Conservation (phyloP, 2,888 invertebrate species). For the Melinaea marsaeus region DNA sequence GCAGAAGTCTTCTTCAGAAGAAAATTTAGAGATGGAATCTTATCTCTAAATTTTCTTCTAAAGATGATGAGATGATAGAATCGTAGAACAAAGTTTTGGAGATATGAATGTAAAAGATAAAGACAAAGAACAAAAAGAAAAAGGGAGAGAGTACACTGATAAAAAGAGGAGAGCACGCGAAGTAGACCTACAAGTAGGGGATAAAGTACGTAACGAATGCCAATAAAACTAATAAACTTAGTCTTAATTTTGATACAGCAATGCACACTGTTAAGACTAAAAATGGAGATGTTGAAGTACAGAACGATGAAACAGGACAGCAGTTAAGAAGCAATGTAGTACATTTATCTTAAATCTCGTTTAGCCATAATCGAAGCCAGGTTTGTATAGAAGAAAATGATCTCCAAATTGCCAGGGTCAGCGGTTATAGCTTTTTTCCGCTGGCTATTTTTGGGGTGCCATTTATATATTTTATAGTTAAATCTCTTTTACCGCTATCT, state of each 20-base stretch:
- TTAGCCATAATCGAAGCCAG: too few relatives aligned
- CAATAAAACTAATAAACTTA: constrained; percentile 23
- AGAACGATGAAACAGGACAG: constrained; percentile 17
- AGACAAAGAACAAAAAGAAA: constrained; percentile 25
- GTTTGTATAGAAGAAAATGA: too few relatives aligned
- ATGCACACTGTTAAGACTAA: constrained; percentile 10
- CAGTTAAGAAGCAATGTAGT: constrained; percentile 17
- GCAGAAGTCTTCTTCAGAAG: constrained; percentile 29
- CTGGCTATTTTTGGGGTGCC: too few relatives aligned
- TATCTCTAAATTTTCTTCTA: background rate
- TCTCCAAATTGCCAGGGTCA: too few relatives aligned
- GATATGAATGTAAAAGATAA: constrained; percentile 23
- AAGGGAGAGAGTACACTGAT: constrained; percentile 27
- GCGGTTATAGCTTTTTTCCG: too few relatives aligned
- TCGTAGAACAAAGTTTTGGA: constrained; percentile 11
- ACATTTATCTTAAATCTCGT: constrained; percentile 7
- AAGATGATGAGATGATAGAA: background rate
- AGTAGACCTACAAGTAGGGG: constrained; percentile 15
- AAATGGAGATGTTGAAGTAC: constrained; percentile 9
- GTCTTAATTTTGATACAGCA: constrained; percentile 15
- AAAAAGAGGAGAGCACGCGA: constrained; percentile 20
- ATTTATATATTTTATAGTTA: too few relatives aligned
- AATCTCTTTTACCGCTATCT: too few relatives aligned
- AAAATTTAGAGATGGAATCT: constrained; percentile 28
- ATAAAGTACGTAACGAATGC: constrained; percentile 27